Evolutionary conservation across 2,113 vertebrate species (phyloP).

Genomic region (Scomber colias): DNA sequence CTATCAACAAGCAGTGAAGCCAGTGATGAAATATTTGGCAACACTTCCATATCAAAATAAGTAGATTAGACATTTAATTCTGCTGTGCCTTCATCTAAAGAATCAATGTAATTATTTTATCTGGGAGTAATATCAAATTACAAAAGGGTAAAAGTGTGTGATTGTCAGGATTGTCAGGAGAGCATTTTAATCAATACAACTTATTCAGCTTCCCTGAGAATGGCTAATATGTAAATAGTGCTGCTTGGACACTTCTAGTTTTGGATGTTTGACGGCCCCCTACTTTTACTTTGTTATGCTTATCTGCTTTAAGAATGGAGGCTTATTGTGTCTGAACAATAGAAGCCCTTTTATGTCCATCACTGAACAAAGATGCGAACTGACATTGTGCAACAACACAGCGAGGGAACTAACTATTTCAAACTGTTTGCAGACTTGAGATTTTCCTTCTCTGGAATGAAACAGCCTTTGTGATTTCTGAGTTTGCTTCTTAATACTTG

Average conservation of each 20-base stretch:
- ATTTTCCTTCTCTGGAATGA: constrained; percentile 73
- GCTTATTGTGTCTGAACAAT: constrained; percentile 79
- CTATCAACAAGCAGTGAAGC: background rate
- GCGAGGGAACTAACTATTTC: constrained; percentile 83
- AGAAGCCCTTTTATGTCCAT: constrained; percentile 87
- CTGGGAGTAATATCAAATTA: too few relatives aligned
- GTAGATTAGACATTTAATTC: constrained; percentile 16
- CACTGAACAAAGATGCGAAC: constrained; percentile 89
- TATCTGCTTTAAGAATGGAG: constrained; percentile 80
- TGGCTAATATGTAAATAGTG: constrained; percentile 80
- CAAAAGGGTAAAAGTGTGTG: constrained; percentile 54
- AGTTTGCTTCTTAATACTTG: constrained; percentile 40
- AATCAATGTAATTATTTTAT: too few relatives aligned
- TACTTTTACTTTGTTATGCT: constrained; percentile 86
- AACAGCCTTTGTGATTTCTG: constrained; percentile 57
- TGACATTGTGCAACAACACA: constrained; percentile 86
- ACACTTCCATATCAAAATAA: constrained; percentile 33
- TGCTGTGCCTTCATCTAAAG: background rate
- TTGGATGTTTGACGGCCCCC: constrained; percentile 83
- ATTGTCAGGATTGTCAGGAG: constrained; percentile 58
- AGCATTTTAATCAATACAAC: constrained; percentile 67
- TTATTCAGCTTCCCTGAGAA: constrained; percentile 67
- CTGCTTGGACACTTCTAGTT: constrained; percentile 79
- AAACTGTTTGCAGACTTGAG: constrained; percentile 80
- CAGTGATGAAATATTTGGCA: constrained; percentile 43